These are phyloP conservation scores for Echinarachnius parma DNA, from an alignment of 53 echinoderm and acorn worm species.

Conservation along the genomic window DNA sequence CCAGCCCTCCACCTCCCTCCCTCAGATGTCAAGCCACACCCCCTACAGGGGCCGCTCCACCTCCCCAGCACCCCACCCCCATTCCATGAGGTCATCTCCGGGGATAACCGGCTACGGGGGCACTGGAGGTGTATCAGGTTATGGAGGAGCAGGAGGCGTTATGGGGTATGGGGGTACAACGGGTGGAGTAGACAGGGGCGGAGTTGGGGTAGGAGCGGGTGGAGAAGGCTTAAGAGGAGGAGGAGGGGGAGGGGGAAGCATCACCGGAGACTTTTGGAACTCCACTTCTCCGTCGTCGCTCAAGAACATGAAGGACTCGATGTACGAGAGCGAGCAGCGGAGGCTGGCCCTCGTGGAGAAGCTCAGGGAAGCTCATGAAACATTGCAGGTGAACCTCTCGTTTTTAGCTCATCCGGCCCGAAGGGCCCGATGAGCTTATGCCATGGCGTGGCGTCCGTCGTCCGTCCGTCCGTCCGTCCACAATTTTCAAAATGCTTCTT, in stretches of 20 bases:
- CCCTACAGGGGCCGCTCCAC: not conserved
- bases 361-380: slow-evolving; percentile 92
- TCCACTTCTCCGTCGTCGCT: slow-evolving; percentile 47
- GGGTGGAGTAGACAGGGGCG: no score
- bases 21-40: slow-evolving; percentile 20
- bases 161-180: no score
- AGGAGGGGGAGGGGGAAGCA: not conserved
- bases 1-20: slow-evolving; percentile 30
- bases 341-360: slow-evolving; percentile 88
- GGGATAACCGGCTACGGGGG: slow-evolving; percentile 10
- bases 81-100: slow-evolving; percentile 32
- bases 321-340: slow-evolving; percentile 98
- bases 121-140: no score
- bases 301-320: slow-evolving; percentile 89
- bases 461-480: no score
- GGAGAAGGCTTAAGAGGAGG: no score
- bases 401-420: no score
- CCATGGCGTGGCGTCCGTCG: no score
- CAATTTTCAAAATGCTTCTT: no score
- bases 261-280: not conserved
- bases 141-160: no score
- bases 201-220: no score
- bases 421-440: no score
- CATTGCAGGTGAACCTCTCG: slow-evolving; percentile 96
- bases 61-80: slow-evolving; percentile 28